These are phyloP conservation scores for Agrilus planipennis DNA, from an alignment of 1,140 invertebrate genomes.

Conservation along the genomic window DNA sequence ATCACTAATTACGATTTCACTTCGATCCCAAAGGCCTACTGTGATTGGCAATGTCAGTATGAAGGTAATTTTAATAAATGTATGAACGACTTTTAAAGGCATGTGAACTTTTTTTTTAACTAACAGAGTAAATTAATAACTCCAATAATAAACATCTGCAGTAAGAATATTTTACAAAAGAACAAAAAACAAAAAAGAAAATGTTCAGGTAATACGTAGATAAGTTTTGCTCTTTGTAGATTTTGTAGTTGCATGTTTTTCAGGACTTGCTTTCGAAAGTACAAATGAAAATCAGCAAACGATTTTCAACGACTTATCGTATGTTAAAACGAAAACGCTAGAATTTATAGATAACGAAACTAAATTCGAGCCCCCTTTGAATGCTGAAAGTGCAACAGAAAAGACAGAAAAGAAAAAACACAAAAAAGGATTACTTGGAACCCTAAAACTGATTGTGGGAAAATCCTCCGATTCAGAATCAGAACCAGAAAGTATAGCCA, in stretches of 20 bases:
- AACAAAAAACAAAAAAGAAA: too few relatives aligned
- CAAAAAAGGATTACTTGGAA: conserved; percentile 30
- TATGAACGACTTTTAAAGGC: too few relatives aligned
- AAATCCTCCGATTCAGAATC: conserved; percentile 30
- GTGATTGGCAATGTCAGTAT: conserved; percentile 27
- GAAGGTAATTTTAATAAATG: conserved; percentile 29
- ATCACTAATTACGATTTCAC: conserved; percentile 3
- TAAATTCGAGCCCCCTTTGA: conserved; percentile 24
- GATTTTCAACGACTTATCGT: conserved; percentile 15
- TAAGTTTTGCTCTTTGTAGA: too few relatives aligned
- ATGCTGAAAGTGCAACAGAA: conserved; percentile 5
- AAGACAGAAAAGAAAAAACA: conserved; percentile 25
- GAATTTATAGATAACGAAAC: conserved; percentile 30
- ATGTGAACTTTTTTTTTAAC: too few relatives aligned
- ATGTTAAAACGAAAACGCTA: conserved; percentile 24
- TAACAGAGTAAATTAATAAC: too few relatives aligned
- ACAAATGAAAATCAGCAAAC: conserved; percentile 9
- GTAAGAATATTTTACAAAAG: too few relatives aligned
- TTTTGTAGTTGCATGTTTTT: conserved; percentile 25
- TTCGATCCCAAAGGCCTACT: conserved; percentile 26
- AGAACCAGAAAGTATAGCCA: conserved; percentile 10
- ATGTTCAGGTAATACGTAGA: too few relatives aligned
- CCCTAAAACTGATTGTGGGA: conserved; percentile 28
- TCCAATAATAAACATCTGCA: too few relatives aligned
- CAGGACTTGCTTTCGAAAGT: too few relatives aligned